These are phyloP conservation scores for Oegoconia quadripuncta DNA, from an alignment of 2,888 invertebrate genomes.

Conservation along the genomic window DNA sequence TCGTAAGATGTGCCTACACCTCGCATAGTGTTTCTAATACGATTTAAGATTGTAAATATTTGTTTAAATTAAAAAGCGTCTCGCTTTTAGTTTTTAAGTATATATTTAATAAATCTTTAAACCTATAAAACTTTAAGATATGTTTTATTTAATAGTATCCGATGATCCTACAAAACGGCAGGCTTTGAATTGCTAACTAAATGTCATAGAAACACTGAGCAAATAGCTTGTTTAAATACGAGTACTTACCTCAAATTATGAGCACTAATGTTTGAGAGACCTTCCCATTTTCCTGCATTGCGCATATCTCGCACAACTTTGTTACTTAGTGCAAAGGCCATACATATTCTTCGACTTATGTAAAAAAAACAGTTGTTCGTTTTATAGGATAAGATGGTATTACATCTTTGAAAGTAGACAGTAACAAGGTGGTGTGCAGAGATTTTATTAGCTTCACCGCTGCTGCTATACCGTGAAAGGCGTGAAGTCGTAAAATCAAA, in stretches of 20 bases:
- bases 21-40: slow-evolving; percentile 47
- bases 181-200: too few relatives aligned
- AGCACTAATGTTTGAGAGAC: too few relatives aligned
- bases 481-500: slow-evolving; percentile 27
- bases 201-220: too few relatives aligned
- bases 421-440: slow-evolving; percentile 40
- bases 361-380: background rate
- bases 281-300: too few relatives aligned
- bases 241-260: too few relatives aligned
- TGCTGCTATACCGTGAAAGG: slow-evolving; percentile 24
- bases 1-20: slow-evolving; percentile 32
- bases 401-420: slow-evolving; percentile 39
- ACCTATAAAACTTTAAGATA: slow-evolving; percentile 21
- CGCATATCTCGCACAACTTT: too few relatives aligned
- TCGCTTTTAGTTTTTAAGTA: slow-evolving; percentile 27
- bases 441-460: slow-evolving; percentile 31
- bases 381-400: slow-evolving; percentile 10
- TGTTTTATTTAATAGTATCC: slow-evolving; percentile 25
- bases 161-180: too few relatives aligned
- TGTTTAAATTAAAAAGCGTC: slow-evolving; percentile 15
- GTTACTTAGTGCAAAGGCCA: too few relatives aligned
- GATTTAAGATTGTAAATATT: slow-evolving; percentile 47
- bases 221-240: too few relatives aligned
- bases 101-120: slow-evolving; percentile 36
- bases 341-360: background rate